These are phyloP conservation scores for Drusus annulatus DNA, from an alignment of 1,140 invertebrate species.

Conservation along the genomic window DNA sequence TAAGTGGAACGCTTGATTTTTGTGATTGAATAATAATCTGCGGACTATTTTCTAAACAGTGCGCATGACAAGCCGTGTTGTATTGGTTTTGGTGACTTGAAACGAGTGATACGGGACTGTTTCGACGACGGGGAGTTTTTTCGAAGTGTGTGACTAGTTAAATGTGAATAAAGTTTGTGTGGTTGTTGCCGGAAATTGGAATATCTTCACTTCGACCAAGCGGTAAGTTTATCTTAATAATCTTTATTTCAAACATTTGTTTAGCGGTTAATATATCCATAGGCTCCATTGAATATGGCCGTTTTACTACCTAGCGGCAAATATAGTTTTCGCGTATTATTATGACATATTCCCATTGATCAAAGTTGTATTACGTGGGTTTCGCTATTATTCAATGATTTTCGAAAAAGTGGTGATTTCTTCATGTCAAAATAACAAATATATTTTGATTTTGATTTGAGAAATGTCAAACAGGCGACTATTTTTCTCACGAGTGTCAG, in stretches of 20 bases:
- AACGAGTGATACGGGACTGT: conserved; percentile 42
- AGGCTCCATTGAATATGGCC: conserved; percentile 48
- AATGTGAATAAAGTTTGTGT: conserved; percentile 52
- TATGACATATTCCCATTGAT: conserved; percentile 3
- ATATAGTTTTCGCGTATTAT: conserved; percentile 28
- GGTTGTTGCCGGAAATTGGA: conserved; percentile 45
- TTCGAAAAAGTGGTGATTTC: not conserved
- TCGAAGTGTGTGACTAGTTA: conserved; percentile 46
- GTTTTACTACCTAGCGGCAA: conserved; percentile 41
- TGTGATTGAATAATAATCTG: conserved; percentile 15
- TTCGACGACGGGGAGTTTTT: conserved; percentile 48
- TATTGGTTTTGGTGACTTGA: conserved; percentile 47
- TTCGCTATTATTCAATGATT: not conserved
- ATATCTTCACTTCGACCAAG: conserved; percentile 44
- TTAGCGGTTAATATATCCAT: conserved; percentile 35
- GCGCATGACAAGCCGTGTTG: conserved; percentile 45
- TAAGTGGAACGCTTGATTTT: not conserved
- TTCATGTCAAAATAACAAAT: conserved; percentile 27
- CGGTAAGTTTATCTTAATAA: conserved; percentile 39
- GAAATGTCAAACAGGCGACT: conserved; percentile 32
- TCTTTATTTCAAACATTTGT: not conserved
- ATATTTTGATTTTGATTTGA: conserved; percentile 20
- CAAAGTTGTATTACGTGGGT: conserved; percentile 2
- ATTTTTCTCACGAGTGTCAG: conserved; percentile 25
- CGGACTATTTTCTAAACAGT: conserved; percentile 41